These are phyloP conservation scores for Vireo griseus DNA, from an alignment of 2,797 vertebrate genomes.

Conservation along the genomic window DNA sequence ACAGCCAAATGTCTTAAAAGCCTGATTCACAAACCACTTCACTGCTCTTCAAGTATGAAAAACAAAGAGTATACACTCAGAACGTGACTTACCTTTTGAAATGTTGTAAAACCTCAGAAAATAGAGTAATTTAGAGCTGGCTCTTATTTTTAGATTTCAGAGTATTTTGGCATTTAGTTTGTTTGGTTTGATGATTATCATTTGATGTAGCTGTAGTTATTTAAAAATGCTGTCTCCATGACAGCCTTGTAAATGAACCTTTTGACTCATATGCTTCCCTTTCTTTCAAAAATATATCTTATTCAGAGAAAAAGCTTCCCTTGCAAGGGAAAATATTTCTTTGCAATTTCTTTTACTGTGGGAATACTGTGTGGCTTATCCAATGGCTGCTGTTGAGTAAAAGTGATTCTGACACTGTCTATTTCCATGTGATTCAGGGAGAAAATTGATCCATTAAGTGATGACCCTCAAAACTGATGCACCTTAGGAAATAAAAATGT, in stretches of 20 bases:
- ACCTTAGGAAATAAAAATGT: background rate
- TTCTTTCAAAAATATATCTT: constrained; percentile 72
- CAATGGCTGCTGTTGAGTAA: background rate
- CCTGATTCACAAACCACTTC: constrained; percentile 61
- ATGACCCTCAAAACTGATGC: background rate
- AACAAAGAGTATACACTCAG: constrained; percentile 60
- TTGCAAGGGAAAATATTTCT: constrained; percentile 55
- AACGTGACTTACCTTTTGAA: constrained; percentile 54
- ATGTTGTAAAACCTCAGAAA: constrained; percentile 24
- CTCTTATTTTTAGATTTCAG: constrained; percentile 64
- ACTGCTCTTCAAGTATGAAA: constrained; percentile 65
- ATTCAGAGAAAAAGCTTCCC: constrained; percentile 69
- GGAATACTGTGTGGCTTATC: background rate
- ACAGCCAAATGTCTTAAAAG: constrained; percentile 65
- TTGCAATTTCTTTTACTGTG: constrained; percentile 14
- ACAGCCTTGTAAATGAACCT: constrained; percentile 62
- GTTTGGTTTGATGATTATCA: constrained; percentile 68
- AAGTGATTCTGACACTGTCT: background rate
- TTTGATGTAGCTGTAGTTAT: constrained; percentile 67
- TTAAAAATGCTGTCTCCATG: constrained; percentile 59
- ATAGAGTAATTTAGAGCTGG: constrained; percentile 58
- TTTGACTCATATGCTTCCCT: constrained; percentile 41
- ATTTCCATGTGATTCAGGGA: background rate
- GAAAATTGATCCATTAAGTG: background rate
- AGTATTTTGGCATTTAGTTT: constrained; percentile 63